Conservation (phyloP, 2,888 invertebrate species). For the Julus scandinavius region DNA sequence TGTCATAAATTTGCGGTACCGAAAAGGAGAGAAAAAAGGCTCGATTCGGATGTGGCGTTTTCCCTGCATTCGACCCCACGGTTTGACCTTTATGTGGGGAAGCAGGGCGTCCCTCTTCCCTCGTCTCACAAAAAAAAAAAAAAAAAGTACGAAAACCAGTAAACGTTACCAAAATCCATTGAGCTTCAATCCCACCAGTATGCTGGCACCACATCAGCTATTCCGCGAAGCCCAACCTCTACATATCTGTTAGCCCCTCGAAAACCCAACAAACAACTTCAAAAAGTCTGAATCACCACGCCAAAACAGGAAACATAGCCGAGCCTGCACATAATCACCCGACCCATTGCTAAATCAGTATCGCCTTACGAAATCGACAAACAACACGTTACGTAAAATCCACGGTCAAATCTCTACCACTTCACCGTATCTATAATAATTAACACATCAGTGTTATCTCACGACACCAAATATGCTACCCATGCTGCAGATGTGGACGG, state of each 20-base stretch:
- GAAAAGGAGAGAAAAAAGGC: not conserved
- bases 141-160: not conserved
- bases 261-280: not conserved
- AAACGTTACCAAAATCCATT: not conserved
- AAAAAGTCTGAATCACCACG: not conserved
- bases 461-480: too few species aligned
- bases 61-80: not conserved
- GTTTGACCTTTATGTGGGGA: not conserved
- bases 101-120: conserved; percentile 6
- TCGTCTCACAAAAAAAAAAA: not conserved
- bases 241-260: too few species aligned
- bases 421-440: too few species aligned
- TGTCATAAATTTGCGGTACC: not conserved
- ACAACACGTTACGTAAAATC: not conserved
- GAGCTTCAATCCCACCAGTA: not conserved
- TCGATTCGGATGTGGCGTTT: not conserved
- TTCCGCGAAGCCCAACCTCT: too few species aligned
- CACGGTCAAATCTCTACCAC: too few species aligned
- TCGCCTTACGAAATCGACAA: not conserved
- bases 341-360: not conserved
- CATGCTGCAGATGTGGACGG: not conserved
- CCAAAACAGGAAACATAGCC: not conserved
- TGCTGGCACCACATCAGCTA: not conserved
- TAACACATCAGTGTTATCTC: too few species aligned
- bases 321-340: not conserved